Percentiles rank a stretch among this genome's conserved stretches.
Conservation (phyloP, 2,888 invertebrate genomes). For the Spodoptera picta region DNA sequence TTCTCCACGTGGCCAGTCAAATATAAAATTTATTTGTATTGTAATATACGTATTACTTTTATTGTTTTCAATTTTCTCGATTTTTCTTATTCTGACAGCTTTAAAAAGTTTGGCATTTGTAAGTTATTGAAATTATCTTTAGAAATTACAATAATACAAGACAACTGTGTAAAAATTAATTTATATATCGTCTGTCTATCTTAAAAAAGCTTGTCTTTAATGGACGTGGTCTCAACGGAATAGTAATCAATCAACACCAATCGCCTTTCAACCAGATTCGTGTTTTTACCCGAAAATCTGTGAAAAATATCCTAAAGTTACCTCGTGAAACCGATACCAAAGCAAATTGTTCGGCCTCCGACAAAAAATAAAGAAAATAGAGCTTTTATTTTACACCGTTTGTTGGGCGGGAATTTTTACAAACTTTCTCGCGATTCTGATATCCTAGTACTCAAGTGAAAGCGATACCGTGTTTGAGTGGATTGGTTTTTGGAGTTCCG, state of each 20-base stretch:
- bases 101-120: not conserved
- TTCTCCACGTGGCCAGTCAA: constrained; percentile 10
- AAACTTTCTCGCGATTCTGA: constrained; percentile 35
- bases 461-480: constrained; percentile 5
- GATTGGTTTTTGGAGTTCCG: constrained; percentile 24
- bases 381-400: constrained; percentile 37
- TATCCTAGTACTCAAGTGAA: constrained; percentile 33
- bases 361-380: constrained; percentile 36
- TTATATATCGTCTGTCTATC: too few species aligned
- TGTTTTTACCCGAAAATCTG: constrained; percentile 7
- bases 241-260: not conserved
- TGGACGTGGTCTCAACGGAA: not conserved
- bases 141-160: too few species aligned
- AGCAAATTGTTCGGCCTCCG: constrained; percentile 26
- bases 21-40: constrained; percentile 25
- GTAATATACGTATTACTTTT: constrained; percentile 12
- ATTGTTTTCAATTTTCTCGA: not conserved
- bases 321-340: constrained; percentile 30
- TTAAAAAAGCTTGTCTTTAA: not conserved
- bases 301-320: constrained; percentile 25
- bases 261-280: not conserved
- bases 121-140: too few species aligned
- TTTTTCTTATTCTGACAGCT: not conserved
- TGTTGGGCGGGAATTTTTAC: constrained; percentile 9
- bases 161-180: too few species aligned